Base-by-base conservation (phyloP, 2,113 vertebrate genomes). In the Prunella himalayana region DNA sequence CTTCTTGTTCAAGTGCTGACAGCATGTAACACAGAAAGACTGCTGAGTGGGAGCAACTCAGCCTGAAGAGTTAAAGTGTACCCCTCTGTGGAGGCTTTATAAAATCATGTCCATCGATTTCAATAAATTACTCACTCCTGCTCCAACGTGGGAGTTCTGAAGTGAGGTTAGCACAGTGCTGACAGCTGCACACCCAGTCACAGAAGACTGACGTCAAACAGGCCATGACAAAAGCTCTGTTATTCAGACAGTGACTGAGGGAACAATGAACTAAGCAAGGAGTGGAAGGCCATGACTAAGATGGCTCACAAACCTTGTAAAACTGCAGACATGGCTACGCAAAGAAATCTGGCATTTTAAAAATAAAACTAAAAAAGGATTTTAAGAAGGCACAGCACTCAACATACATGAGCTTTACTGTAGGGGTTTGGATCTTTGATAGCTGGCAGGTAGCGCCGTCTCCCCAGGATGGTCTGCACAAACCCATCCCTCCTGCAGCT, bases 401-500 rank as follows among this genome's bases (percentile, higher is more conserved):
- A 87, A 96, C 98, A 95, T 97, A 99, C 99, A 0, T 99, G 99
- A 92, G 99, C 98, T 98, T 98, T 99, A 47, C 96, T 96, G 94
- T 99, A 99, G 28, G 96, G 81, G 35, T 99, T 99, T 72, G 96
- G 84, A 60, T 99, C 98, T 42, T 98, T 98, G 97, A 99, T 99
- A 82, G 98, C 98, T 80, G 99, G 98, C 37, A 99, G 97, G 96
- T 99, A 99, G 76, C 99, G 98, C 81, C 98, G 98, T 27, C 99
- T 98, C 63, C 99, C 99, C 96, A 99, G 98, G 82, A 99, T 98
- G 9, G 99, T 99, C 97, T 98, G 98, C 96, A 99, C 99, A 92
- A 98, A 99, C 6, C 99, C 99, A 33, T 98, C 98, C 96, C 98
- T 98, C n/a, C 90, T 92, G 92, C 99, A 99, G 70, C 97, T 99